Evolutionary conservation across 1,140 invertebrate genomes (phyloP), one percentile per base, ranked within the genome.

Genomic region (Cyclina sinensis): DNA sequence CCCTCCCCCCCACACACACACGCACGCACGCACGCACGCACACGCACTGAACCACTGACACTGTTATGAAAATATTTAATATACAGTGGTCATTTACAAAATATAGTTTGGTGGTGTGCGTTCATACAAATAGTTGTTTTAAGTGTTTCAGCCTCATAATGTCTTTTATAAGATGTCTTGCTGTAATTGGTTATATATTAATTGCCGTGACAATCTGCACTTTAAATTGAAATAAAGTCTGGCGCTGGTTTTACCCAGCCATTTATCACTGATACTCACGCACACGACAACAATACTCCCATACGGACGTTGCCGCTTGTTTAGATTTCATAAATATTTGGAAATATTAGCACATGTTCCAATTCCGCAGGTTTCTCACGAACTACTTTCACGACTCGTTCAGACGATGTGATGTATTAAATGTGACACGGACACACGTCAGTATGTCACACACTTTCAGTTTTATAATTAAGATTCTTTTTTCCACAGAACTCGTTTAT

Each of bases 311-410:
- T 37, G 65, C 7, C 16, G 65, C 32, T 70, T 35, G 18, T 70
- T 70, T 70, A 32, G 21, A 37, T 70, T 70, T 70, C 65, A 70
- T 32, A 62, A 62, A 62, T 70, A 70, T 2, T 27, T 70, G 65
- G 32, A 70, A 37, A 70, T 70, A 70, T 70, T 70, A 70, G 65
- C 65, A 70, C 65, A 18, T 70, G 32, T 37, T 16, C n/a, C 21
- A 39, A 70, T 70, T 70, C 65, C 65, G 27, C 16, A 27, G 65
- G 3, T 18, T 35, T 37, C 65, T 70, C 65, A 70, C 65, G 65
- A 70, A 70, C 65, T 18, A 37, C 32, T 70, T 70, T 70, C 65
- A 39, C 65, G 37, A 27, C 65, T 70, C 65, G 65, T 37, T n/a
- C 32, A 37, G 35, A 37, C 1, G 30, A 37, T 70, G 65, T 70